Base-by-base conservation (phyloP, 2,888 invertebrate genomes). In the Notodonta ziczac region DNA sequence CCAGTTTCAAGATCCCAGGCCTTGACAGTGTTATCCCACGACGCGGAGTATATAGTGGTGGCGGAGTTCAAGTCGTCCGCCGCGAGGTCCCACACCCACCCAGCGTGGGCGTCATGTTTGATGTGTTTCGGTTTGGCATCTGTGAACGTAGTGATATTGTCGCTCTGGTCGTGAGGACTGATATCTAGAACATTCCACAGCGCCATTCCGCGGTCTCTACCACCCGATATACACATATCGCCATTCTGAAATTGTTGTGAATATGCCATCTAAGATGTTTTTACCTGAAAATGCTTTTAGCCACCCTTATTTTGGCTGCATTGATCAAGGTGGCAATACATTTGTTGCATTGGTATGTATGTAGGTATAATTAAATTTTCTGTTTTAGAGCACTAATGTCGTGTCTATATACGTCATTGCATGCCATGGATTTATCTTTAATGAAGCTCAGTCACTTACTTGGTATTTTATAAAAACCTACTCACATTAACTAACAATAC, bases 11-110 rank as follows among this genome's bases (percentile, higher is more conserved):
- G 81, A 64, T 93, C 91, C 95, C 95, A 95, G 4, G 93, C 91
- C 80, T 95, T 95, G 0, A 95, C 93, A 50, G 91, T 94, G 63
- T 93, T 91, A 77, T 95, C 95, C 95, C 95, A 95, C 46, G 95
- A 95, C 16, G 95, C 95, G 46, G 95, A 95, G 73, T 94, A 95
- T 52, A 95, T 76, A 57, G 86, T 88, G 6, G 91, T 78, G 24
- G 94, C 87, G 65, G 87, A 82, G 14, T 87, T 81, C 46, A 85
- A 73, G 60, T 84, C 80, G 65, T 93, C 90, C 24, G 94, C 85
- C 5, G 94, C 92, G 40, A 95, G 81, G 70, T 94, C 95, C 95
- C 95, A 95, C 10, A 96, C 94, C 96, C 95, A 96, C 52, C 96
- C 96, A 0, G 90, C 84, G 70, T 96, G 95, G 2, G 95, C 95